Conservation (phyloP, 64 coral and sea anemone species). For the Astreopora myriophthalma region DNA sequence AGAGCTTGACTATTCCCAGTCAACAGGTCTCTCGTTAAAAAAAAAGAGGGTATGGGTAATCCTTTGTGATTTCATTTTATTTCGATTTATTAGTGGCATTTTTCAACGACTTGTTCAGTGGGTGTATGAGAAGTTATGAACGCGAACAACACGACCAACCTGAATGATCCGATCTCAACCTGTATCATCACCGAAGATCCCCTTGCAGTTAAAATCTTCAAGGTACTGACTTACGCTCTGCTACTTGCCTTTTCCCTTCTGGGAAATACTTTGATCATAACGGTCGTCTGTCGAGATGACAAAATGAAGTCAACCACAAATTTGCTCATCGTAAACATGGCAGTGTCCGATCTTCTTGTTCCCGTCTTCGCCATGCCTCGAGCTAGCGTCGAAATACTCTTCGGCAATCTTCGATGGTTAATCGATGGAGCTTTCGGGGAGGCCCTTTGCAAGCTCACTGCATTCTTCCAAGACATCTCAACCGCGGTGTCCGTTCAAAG, state of each 20-base stretch:
- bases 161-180: not conserved
- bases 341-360: constrained; percentile 52
- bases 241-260: constrained; percentile 11
- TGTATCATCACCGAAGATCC: constrained; percentile 16
- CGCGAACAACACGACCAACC: constrained; percentile 12
- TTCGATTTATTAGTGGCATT: not conserved
- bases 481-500: constrained; percentile 37
- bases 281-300: constrained; percentile 44
- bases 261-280: constrained; percentile 48
- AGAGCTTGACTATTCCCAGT: too few relatives aligned
- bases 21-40: too few relatives aligned
- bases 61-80: not conserved
- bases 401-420: constrained; percentile 22
- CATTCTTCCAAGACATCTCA: constrained; percentile 46
- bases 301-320: constrained; percentile 58
- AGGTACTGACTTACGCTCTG: constrained; percentile 2
- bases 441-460: constrained; percentile 33
- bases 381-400: constrained; percentile 24
- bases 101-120: not conserved
- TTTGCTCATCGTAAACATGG: constrained; percentile 67
- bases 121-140: not conserved
- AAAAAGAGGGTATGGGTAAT: too few relatives aligned
- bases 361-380: constrained; percentile 54
- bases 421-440: constrained; percentile 29
- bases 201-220: not conserved